Conservation (phyloP, 92 coral and sea anemone genomes). For the Zoanthus gigantus region DNA sequence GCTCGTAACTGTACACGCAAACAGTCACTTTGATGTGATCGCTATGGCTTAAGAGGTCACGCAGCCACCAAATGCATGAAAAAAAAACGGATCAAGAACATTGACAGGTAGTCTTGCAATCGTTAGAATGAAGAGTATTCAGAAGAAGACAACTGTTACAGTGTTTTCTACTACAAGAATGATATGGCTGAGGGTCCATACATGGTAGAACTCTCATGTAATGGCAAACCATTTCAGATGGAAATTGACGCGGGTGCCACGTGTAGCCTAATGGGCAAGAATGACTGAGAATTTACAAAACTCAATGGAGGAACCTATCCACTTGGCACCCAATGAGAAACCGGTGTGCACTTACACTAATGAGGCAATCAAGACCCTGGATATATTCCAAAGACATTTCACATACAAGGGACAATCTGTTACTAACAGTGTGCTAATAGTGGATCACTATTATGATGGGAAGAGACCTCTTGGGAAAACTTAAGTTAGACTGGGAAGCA, state of each 20-base stretch:
- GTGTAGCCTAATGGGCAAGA: background rate
- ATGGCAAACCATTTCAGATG: background rate
- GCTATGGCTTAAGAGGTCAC: constrained; percentile 1
- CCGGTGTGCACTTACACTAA: background rate
- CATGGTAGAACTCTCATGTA: background rate
- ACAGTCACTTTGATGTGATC: background rate
- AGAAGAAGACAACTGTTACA: no score
- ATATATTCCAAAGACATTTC: background rate
- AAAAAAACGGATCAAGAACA: background rate
- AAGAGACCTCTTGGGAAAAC: background rate
- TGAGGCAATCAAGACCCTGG: background rate
- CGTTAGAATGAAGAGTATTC: no score
- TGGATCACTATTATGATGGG: constrained; percentile 35
- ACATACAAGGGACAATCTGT: no score
- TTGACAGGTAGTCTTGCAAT: background rate
- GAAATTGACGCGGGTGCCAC: background rate
- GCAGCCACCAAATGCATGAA: background rate
- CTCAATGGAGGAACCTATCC: constrained; percentile 18
- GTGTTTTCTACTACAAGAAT: no score
- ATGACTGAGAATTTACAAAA: background rate
- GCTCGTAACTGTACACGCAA: constrained; percentile 13
- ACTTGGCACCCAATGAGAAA: background rate
- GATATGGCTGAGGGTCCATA: background rate
- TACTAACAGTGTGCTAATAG: background rate
- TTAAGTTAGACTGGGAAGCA: constrained; percentile 10